A percentile compares a stretch with the other conserved stretches of the same genome.
Evolutionary conservation across 2,113 vertebrate genomes (phyloP).

Genomic region (Dromaius novaehollandiae): DNA sequence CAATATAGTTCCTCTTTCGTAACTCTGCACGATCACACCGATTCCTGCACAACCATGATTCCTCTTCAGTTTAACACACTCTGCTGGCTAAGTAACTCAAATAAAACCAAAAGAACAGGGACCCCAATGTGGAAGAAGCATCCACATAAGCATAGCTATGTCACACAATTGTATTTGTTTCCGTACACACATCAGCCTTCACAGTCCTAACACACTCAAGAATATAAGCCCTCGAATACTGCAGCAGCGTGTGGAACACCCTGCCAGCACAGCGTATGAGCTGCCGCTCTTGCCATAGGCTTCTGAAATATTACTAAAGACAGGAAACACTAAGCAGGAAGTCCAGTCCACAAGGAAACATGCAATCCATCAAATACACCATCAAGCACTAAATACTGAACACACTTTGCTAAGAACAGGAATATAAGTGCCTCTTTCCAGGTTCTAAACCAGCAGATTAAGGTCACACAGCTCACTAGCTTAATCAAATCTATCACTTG

Average conservation of each 20-base stretch:
- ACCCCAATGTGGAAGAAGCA: neutral
- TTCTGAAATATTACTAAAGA: neutral
- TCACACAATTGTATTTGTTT: neutral
- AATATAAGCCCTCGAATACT: neutral
- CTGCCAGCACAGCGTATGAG: neutral
- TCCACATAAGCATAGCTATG: neutral
- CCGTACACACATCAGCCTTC: neutral
- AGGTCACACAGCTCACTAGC: neutral
- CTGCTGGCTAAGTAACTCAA: neutral
- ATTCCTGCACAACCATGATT: neutral
- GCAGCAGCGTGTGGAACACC: neutral
- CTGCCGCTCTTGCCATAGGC: neutral
- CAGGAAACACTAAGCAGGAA: neutral
- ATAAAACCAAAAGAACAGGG: neutral
- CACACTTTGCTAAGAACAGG: neutral
- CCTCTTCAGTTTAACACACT: neutral
- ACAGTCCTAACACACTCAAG: neutral
- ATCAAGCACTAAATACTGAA: neutral
- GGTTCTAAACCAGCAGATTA: neutral
- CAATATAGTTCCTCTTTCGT: neutral
- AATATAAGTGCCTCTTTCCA: neutral
- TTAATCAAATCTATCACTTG: conserved; percentile 3
- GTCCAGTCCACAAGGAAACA: neutral
- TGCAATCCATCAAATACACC: neutral
- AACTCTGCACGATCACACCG: neutral